phyloP scores from a whole-genome alignment of 1,140 invertebrate species.

The Steinernema feltiae region DNA sequence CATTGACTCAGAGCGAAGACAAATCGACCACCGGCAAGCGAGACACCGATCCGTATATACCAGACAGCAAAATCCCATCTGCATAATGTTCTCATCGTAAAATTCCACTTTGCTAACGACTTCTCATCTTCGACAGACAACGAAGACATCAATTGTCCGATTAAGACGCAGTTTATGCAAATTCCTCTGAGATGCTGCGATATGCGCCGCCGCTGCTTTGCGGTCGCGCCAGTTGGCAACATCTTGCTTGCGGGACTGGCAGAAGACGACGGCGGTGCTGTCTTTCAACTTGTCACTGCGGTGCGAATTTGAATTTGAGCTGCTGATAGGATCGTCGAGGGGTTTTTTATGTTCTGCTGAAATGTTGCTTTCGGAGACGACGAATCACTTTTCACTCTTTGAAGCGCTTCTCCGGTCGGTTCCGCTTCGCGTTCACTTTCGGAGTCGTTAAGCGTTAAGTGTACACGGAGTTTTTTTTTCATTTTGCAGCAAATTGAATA shows the following conservation, averaged over 20 bases:
- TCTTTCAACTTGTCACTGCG: not conserved
- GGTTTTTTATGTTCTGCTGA: not conserved
- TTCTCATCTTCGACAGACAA: constrained; percentile 3
- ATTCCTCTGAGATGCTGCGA: not conserved
- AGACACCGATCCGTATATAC: not conserved
- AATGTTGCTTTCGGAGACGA: constrained; percentile 3
- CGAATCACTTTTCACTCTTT: not conserved
- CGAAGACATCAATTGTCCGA: not conserved
- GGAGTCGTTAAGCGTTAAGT: not conserved
- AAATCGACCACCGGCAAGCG: not conserved
- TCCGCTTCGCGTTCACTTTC: not conserved
- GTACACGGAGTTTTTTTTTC: not conserved
- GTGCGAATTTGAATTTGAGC: not conserved
- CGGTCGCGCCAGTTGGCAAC: constrained; percentile 3
- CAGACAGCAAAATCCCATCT: not conserved
- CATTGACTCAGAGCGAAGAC: not conserved
- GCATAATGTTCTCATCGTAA: constrained; percentile 9
- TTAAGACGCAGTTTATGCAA: not conserved
- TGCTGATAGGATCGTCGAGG: not conserved
- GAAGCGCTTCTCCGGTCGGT: not conserved
- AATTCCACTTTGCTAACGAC: not conserved
- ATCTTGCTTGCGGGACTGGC: not conserved
- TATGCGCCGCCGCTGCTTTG: no score
- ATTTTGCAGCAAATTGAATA: no score
- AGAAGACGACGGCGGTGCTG: not conserved